phyloP scores from a whole-genome alignment of 2,888 invertebrate species.

The Stomorhina lunata region DNA sequence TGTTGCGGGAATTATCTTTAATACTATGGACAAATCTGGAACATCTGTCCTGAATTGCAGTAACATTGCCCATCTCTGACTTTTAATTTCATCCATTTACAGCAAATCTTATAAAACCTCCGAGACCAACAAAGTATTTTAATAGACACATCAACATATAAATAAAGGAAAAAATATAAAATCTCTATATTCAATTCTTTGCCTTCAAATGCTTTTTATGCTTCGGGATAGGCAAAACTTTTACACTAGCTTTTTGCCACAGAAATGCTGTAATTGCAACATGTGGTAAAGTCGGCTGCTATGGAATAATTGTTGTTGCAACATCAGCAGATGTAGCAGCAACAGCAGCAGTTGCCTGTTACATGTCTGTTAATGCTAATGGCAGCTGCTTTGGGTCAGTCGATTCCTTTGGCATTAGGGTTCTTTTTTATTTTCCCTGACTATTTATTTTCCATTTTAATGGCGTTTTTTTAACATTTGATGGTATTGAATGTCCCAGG shows the following conservation, averaged over 20 bases:
- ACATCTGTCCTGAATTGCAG: no score
- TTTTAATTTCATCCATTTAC: not conserved
- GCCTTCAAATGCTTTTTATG: no score
- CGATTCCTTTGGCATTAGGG: not conserved
- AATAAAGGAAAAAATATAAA: not conserved
- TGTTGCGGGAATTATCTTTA: no score
- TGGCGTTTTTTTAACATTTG: not conserved
- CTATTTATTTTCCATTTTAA: not conserved
- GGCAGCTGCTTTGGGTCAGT: conserved; percentile 36
- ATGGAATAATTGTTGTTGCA: not conserved
- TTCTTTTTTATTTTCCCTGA: not conserved
- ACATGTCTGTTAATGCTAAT: conserved; percentile 34
- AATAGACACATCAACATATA: conserved; percentile 7
- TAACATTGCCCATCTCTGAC: not conserved
- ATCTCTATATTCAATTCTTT: not conserved
- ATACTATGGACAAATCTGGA: no score
- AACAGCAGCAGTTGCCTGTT: not conserved
- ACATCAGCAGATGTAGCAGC: no score
- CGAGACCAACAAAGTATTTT: conserved; percentile 7
- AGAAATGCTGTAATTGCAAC: conserved; percentile 38
- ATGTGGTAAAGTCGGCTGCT: conserved; percentile 14
- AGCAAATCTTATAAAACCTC: conserved; percentile 12
- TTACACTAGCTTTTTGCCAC: not conserved
- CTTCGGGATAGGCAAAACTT: not conserved
- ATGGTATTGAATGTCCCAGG: not conserved